These are phyloP conservation scores for Apostichopus japonicus DNA, from an alignment of 35 echinoderm and acorn worm species.

Conservation along the genomic window DNA sequence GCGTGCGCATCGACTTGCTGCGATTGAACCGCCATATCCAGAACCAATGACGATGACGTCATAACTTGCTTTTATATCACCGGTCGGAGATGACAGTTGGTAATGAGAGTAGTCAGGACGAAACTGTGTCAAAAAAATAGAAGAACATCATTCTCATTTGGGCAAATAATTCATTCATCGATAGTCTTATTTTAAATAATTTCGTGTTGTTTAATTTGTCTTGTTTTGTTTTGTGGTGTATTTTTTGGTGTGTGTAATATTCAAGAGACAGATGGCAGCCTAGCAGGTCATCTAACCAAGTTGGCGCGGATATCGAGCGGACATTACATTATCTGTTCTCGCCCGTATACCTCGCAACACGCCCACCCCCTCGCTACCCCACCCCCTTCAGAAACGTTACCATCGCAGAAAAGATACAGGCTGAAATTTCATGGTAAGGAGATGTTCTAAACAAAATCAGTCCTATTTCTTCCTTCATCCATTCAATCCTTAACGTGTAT, in stretches of 20 bases:
- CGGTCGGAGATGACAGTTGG: slow-evolving; percentile 64
- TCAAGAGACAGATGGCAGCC: too few relatives aligned
- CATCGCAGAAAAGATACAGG: too few relatives aligned
- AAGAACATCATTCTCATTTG: not conserved
- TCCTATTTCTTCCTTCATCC: too few relatives aligned
- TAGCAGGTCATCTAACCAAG: too few relatives aligned
- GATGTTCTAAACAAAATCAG: too few relatives aligned
- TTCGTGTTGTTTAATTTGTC: not conserved
- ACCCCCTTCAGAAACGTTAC: too few relatives aligned
- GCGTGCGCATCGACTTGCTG: slow-evolving; percentile 66
- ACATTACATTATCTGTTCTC: too few relatives aligned
- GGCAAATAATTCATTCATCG: not conserved
- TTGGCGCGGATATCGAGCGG: too few relatives aligned
- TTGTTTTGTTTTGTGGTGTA: not conserved
- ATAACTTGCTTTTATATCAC: slow-evolving; percentile 59
- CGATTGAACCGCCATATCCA: slow-evolving; percentile 69
- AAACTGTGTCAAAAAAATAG: slow-evolving; percentile 16
- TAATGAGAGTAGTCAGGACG: slow-evolving; percentile 65
- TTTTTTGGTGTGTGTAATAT: not conserved
- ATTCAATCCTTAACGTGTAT: too few relatives aligned
- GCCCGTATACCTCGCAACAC: too few relatives aligned
- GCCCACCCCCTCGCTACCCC: too few relatives aligned
- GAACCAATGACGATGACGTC: slow-evolving; percentile 78
- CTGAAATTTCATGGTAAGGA: too few relatives aligned
- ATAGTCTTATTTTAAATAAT: not conserved